Conservation (phyloP, 2,888 invertebrate genomes). For the Toxonevra muliebris region DNA sequence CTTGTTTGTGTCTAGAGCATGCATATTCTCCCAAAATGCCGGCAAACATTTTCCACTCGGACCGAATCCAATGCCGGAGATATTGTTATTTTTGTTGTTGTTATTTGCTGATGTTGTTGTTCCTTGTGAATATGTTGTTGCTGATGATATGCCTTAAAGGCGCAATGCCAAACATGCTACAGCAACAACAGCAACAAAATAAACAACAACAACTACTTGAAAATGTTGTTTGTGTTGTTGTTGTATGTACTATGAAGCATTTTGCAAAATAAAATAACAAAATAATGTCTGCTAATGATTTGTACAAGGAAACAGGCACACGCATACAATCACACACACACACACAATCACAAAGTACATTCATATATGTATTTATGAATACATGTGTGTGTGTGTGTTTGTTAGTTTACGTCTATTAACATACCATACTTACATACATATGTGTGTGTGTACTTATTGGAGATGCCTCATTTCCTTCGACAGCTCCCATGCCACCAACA, state of each 20-base stretch:
- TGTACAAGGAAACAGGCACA: conserved; percentile 36
- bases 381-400: conserved; percentile 14
- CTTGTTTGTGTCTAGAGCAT: too few species aligned
- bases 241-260: not conserved
- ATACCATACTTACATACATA: not conserved
- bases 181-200: conserved; percentile 3
- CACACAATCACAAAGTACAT: conserved; percentile 9
- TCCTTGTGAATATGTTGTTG: not conserved
- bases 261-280: conserved; percentile 26
- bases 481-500: conserved; percentile 28
- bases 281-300: conserved; percentile 56
- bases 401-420: not conserved
- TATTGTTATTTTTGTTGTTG: not conserved
- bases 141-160: conserved; percentile 18
- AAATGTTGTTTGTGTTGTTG: not conserved
- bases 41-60: conserved; percentile 20
- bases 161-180: conserved; percentile 8
- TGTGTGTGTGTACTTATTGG: not conserved
- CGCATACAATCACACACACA: not conserved
- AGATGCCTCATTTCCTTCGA: conserved; percentile 19
- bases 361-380: not conserved
- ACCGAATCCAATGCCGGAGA: conserved; percentile 6
- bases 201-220: not conserved
- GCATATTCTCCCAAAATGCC: not conserved
- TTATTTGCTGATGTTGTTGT: not conserved